phyloP scores from a whole-genome alignment of 2,888 invertebrate genomes.

The Lissocephala sabroskyi region DNA sequence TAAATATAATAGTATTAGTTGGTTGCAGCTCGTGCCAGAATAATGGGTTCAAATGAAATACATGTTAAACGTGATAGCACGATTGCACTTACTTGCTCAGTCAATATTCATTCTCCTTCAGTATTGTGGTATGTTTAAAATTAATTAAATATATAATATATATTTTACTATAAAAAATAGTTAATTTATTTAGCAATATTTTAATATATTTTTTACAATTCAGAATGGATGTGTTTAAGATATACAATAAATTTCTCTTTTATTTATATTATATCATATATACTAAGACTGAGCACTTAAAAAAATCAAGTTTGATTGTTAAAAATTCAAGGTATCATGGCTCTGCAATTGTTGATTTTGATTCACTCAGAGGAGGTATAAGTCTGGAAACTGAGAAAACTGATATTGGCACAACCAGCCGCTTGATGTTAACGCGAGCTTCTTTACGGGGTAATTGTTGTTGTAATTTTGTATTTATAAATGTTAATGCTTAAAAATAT shows the following conservation, averaged over 20 bases:
- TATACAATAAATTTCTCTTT: too few relatives aligned
- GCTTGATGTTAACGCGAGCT: conserved; percentile 88
- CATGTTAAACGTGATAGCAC: conserved; percentile 93
- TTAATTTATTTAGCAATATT: background rate
- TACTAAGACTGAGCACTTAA: too few relatives aligned
- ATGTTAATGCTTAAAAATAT: too few relatives aligned
- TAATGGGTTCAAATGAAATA: conserved; percentile 88
- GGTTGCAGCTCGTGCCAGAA: conserved; percentile 84
- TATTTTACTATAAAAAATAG: background rate
- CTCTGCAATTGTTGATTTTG: conserved; percentile 84
- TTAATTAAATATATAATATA: too few relatives aligned
- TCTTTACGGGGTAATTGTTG: conserved; percentile 76
- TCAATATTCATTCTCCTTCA: conserved; percentile 88
- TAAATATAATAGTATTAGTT: background rate
- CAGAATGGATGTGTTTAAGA: too few relatives aligned
- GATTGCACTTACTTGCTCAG: conserved; percentile 89
- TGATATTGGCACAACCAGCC: conserved; percentile 87
- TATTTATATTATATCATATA: too few relatives aligned
- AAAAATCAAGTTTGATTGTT: too few relatives aligned
- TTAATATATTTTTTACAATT: too few relatives aligned
- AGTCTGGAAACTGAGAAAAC: conserved; percentile 92
- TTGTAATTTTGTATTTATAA: too few relatives aligned
- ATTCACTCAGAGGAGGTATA: conserved; percentile 89
- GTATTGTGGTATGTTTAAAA: conserved; percentile 78
- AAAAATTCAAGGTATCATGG: conserved; percentile 96